Evolutionary conservation across 2,888 invertebrate species (phyloP), one percentile per base, ranked within the genome.

Genomic region (Agrypnus murinus): DNA sequence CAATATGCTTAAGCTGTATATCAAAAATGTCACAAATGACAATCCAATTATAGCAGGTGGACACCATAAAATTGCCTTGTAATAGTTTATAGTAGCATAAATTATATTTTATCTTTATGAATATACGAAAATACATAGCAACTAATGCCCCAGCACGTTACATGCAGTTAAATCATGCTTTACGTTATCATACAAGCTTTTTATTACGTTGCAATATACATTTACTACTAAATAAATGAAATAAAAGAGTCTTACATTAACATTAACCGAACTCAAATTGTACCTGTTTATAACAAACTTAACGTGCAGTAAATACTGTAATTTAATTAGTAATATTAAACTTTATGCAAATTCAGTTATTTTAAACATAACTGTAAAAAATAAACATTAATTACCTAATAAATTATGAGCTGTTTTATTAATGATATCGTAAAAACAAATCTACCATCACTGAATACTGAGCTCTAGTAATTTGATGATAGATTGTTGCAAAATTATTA

Each of bases 101-200:
- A 81, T 81, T 81, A 79, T 74, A 74, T 80, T 67, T 81, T 82
- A 82, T 82, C 81, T 81, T 81, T 81, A 81, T 81, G 81, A 80
- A 80, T 81, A 78, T 79, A 77, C 74, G 79, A 81, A 81, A 81
- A 81, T 80, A 80, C 80, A 78, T 77, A 75, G 77, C 77, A 75
- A 78, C 77, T 77, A 77, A 77, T 81, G 79, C 78, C 79, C 75
- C 76, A 76, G 76, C 75, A 71, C 75, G 77, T 79, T 78, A 78
- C 76, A 74, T 75, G 64, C 46, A 46, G 46, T 77, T 81, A 80
- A 80, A 80, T 81, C 78, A 80, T 77, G 76, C 73, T 69, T 68
- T 65, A 5, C 25, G 78, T 76, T 77, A 79, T 79, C 78, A 78
- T 75, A 69, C 65, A 60, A 19, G 58, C 57, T 57, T 59, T 65